These are phyloP conservation scores for Meiosimyza decipiens DNA, from an alignment of 2,888 invertebrate species.

Conservation along the genomic window DNA sequence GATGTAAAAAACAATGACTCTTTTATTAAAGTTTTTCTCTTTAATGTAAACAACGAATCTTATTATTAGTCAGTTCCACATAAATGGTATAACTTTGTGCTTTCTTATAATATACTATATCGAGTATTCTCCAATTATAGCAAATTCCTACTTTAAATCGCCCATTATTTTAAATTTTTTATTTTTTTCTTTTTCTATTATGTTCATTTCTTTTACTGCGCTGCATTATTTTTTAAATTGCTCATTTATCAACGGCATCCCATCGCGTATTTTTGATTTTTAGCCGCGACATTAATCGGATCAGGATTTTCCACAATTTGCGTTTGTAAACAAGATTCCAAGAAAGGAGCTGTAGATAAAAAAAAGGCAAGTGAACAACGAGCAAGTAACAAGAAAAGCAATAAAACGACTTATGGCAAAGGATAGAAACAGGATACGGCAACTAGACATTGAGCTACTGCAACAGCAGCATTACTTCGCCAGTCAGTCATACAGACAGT, in stretches of 20 bases:
- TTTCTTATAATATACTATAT: too few relatives aligned
- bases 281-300: constrained; percentile 45
- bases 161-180: too few relatives aligned
- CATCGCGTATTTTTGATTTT: constrained; percentile 46
- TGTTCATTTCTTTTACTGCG: too few relatives aligned
- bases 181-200: too few relatives aligned
- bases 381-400: constrained; percentile 20
- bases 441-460: background rate
- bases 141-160: too few relatives aligned
- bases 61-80: too few relatives aligned
- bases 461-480: background rate
- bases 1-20: too few relatives aligned
- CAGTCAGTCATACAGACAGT: background rate
- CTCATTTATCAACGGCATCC: constrained; percentile 48
- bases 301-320: constrained; percentile 30
- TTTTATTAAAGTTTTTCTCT: too few relatives aligned
- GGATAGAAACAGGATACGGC: constrained; percentile 8
- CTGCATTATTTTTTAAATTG: constrained; percentile 34
- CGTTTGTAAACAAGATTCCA: constrained; percentile 24
- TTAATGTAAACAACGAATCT: too few relatives aligned
- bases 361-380: constrained; percentile 1
- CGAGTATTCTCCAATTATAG: too few relatives aligned
- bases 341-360: background rate
- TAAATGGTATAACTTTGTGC: too few relatives aligned
- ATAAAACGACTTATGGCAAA: constrained; percentile 24